Percentiles rank a stretch among this genome's conserved stretches.
These are phyloP conservation scores for Sipha maydis DNA, from an alignment of 2,888 invertebrate genomes.

Conservation along the genomic window DNA sequence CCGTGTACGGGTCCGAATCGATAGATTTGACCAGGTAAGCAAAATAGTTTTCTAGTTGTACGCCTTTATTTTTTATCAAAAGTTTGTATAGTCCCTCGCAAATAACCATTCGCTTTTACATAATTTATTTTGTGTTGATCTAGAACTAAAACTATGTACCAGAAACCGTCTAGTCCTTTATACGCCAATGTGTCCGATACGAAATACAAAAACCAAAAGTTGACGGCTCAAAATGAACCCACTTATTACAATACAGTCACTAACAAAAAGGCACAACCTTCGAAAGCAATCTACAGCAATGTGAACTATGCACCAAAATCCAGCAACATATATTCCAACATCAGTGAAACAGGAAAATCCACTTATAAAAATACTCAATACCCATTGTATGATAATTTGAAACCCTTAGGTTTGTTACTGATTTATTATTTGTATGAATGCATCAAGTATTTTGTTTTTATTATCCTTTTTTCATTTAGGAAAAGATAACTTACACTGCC, in stretches of 20 bases:
- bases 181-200: conserved; percentile 43
- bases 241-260: conserved; percentile 43
- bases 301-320: conserved; percentile 3
- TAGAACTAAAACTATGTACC: conserved; percentile 19
- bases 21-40: background rate
- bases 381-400: conserved; percentile 52
- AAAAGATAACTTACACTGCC: conserved; percentile 78
- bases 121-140: background rate
- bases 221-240: conserved; percentile 30
- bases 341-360: conserved; percentile 1
- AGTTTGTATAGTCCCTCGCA: background rate
- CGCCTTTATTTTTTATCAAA: background rate
- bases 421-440: background rate
- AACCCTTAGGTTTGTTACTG: conserved; percentile 33
- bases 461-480: background rate
- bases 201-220: conserved; percentile 1
- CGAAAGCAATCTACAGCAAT: conserved; percentile 44
- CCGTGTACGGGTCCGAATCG: background rate
- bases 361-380: conserved; percentile 33
- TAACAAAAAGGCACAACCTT: conserved; percentile 9
- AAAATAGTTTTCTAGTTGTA: background rate
- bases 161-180: conserved; percentile 50
- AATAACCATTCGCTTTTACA: background rate
- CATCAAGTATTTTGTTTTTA: background rate
- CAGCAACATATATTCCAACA: conserved; percentile 48